Conservation (phyloP, 2,113 vertebrate species). For the Eublepharis macularius region DNA sequence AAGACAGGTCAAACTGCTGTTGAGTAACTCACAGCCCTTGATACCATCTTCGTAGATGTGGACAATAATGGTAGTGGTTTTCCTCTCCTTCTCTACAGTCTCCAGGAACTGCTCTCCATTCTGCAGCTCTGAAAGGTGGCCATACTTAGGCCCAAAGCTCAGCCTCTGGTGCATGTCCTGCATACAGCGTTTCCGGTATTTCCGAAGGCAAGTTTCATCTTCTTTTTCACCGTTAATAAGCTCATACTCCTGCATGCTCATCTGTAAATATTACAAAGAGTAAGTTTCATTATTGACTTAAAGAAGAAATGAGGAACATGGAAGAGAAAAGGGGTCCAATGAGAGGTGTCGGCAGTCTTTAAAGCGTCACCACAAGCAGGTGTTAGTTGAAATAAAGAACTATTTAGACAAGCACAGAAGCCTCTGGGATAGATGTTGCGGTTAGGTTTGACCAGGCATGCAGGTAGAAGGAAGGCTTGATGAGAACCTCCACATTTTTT, state of each 20-base stretch:
- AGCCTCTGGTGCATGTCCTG: conserved; percentile 94
- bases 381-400: too few relatives aligned
- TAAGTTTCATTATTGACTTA: background rate
- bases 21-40: conserved; percentile 89
- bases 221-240: conserved; percentile 86
- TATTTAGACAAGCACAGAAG: too few relatives aligned
- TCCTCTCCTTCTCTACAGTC: conserved; percentile 90
- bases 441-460: too few relatives aligned
- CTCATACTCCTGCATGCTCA: conserved; percentile 95
- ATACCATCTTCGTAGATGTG: conserved; percentile 89
- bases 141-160: conserved; percentile 92
- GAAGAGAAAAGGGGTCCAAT: too few relatives aligned
- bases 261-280: conserved; percentile 69
- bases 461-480: too few relatives aligned
- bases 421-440: too few relatives aligned
- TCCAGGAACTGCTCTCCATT: conserved; percentile 92
- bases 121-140: conserved; percentile 85
- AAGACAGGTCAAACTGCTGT: conserved; percentile 87
- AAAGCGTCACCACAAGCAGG: too few relatives aligned
- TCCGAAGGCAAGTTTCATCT: conserved; percentile 89
- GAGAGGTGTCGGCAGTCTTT: too few relatives aligned
- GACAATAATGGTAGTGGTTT: conserved; percentile 87
- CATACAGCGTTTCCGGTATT: conserved; percentile 93
- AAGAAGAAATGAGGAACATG: too few relatives aligned
- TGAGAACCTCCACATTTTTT: too few relatives aligned